Evolutionary conservation across 2,113 vertebrate species (phyloP).

Genomic region (Triplophysa dalaica): DNA sequence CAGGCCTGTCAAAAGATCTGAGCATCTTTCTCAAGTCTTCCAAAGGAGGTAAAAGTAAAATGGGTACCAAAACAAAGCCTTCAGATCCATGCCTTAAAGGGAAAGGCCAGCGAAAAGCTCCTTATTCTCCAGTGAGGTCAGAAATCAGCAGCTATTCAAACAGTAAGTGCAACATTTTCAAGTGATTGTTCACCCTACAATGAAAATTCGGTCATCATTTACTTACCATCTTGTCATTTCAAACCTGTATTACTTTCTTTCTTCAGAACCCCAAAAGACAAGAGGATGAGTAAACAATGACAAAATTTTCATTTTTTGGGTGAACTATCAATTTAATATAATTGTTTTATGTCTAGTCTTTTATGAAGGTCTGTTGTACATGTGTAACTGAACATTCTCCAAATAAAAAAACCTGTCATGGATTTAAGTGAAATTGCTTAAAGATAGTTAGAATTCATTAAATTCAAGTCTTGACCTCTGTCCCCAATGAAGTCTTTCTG

Average conservation of each 20-base stretch:
- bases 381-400: too few species aligned
- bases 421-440: too few species aligned
- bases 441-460: not conserved
- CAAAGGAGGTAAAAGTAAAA: slow-evolving; percentile 88
- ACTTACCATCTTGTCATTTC: too few species aligned
- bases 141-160: slow-evolving; percentile 97
- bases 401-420: too few species aligned
- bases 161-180: slow-evolving; percentile 80
- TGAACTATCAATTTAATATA: too few species aligned
- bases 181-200: too few species aligned
- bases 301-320: too few species aligned
- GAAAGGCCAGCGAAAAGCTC: slow-evolving; percentile 84
- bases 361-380: too few species aligned
- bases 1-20: slow-evolving; percentile 76
- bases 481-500: slow-evolving; percentile 1
- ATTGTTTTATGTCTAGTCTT: not conserved
- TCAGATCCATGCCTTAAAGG: slow-evolving; percentile 80
- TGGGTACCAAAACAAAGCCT: slow-evolving; percentile 79
- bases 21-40: slow-evolving; percentile 72
- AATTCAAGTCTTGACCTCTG: not conserved
- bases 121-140: slow-evolving; percentile 87
- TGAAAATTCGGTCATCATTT: too few species aligned
- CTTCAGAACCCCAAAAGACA: too few species aligned
- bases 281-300: too few species aligned
- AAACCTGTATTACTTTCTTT: too few species aligned